Conservation (phyloP, 1,140 invertebrate genomes). For the Caerostris darwini region DNA sequence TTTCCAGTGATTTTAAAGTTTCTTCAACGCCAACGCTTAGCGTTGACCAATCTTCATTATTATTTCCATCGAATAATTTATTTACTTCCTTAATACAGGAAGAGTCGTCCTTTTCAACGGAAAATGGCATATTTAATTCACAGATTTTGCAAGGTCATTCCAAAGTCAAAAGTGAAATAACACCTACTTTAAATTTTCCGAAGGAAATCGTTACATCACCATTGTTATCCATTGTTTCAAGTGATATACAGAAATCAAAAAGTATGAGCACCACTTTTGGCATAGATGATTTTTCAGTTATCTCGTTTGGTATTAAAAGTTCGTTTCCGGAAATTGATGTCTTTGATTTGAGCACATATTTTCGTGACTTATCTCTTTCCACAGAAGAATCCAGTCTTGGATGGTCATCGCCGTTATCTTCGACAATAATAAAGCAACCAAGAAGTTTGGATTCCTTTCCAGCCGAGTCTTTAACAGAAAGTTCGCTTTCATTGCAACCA, state of each 20-base stretch:
- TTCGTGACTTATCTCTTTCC: neutral
- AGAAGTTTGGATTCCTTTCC: neutral
- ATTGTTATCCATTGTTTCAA: neutral
- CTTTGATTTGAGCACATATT: neutral
- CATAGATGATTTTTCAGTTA: neutral
- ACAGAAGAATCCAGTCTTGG: too few relatives aligned
- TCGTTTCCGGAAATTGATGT: neutral
- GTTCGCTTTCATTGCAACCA: too few relatives aligned
- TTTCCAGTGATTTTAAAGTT: neutral
- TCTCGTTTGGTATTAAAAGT: neutral
- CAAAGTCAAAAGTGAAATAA: neutral
- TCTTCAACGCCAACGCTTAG: neutral
- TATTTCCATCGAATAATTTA: neutral
- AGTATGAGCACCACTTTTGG: neutral
- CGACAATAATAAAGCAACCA: neutral
- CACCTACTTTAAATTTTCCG: neutral
- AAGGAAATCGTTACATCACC: neutral
- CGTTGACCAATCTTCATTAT: neutral
- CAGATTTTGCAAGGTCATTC: neutral
- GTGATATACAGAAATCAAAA: neutral
- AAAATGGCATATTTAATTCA: neutral
- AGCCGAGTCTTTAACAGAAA: neutral
- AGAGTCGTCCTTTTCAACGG: neutral
- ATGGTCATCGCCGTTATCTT: too few relatives aligned
- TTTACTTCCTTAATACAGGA: neutral